Conservation (phyloP, 2,113 vertebrate species). For the Lipophrys pholis region DNA sequence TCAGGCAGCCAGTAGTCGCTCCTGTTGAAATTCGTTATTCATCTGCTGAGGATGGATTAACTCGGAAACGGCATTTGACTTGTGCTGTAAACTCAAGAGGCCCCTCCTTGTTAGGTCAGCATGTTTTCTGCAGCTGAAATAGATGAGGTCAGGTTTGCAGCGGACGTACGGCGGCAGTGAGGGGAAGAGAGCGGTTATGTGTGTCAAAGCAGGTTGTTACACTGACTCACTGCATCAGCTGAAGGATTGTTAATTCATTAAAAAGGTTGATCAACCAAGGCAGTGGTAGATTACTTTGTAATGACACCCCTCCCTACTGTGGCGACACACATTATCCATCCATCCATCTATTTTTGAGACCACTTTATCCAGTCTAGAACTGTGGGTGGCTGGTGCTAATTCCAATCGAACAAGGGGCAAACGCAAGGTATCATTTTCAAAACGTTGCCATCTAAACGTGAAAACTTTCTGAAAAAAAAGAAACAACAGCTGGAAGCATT, state of each 20-base stretch:
- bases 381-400: no score
- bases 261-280: no score
- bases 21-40: slow-evolving; percentile 44
- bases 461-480: no score
- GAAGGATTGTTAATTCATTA: slow-evolving; percentile 13
- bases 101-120: slow-evolving; percentile 26
- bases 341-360: no score
- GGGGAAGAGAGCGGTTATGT: slow-evolving; percentile 43
- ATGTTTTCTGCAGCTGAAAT: slow-evolving; percentile 24
- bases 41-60: slow-evolving; percentile 64
- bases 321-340: no score
- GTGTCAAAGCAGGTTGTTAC: slow-evolving; percentile 51
- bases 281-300: no score
- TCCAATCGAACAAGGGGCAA: no score
- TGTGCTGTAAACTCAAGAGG: slow-evolving; percentile 45
- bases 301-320: no score
- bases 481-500: no score
- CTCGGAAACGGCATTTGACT: slow-evolving; percentile 53
- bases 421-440: no score
- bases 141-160: slow-evolving; percentile 32
- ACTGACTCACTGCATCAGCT: slow-evolving; percentile 7
- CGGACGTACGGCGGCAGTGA: slow-evolving; percentile 1
- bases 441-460: no score
- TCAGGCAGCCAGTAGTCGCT: slow-evolving; percentile 9
- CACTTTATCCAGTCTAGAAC: no score